These are phyloP conservation scores for Amphibalanus amphitrite DNA, from an alignment of 1,140 invertebrate genomes.

Conservation along the genomic window DNA sequence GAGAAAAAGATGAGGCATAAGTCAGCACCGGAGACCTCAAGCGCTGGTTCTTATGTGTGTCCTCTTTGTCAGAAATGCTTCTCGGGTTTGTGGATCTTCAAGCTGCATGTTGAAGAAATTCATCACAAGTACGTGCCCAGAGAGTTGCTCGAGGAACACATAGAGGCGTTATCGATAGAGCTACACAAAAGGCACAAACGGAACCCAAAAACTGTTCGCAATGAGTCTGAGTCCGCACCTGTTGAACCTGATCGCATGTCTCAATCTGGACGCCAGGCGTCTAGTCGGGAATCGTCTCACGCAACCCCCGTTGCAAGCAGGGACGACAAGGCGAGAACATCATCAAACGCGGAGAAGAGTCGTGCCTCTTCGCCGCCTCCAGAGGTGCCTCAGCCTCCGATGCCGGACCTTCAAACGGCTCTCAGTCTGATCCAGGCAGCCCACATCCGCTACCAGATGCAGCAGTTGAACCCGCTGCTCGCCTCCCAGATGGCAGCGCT, in stretches of 20 bases:
- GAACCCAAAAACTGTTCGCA: no score
- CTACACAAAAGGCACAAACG: slow-evolving; percentile 37
- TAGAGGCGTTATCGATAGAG: slow-evolving; percentile 69
- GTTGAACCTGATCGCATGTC: no score
- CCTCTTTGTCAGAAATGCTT: slow-evolving; percentile 81
- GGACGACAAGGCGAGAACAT: no score
- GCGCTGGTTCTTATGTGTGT: slow-evolving; percentile 36
- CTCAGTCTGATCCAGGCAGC: slow-evolving; percentile 9
- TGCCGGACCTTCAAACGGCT: slow-evolving; percentile 13
- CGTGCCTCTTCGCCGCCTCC: no score
- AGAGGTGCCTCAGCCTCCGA: slow-evolving; percentile 33
- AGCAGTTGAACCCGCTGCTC: background rate
- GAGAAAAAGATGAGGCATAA: background rate
- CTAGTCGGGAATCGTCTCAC: no score
- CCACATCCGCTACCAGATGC: slow-evolving; percentile 4
- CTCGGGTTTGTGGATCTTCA: slow-evolving; percentile 84
- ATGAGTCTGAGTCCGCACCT: no score
- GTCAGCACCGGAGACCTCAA: slow-evolving; percentile 12
- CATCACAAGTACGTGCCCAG: slow-evolving; percentile 76
- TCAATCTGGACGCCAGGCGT: no score
- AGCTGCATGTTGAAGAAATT: slow-evolving; percentile 85
- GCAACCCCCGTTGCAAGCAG: no score
- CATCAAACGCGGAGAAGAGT: no score
- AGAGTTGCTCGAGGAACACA: slow-evolving; percentile 76
- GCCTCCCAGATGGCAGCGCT: background rate